Percentiles rank a stretch among this genome's conserved stretches.
Evolutionary conservation across 2,113 vertebrate species (phyloP).

Genomic region (Chinchilla lanigera): DNA sequence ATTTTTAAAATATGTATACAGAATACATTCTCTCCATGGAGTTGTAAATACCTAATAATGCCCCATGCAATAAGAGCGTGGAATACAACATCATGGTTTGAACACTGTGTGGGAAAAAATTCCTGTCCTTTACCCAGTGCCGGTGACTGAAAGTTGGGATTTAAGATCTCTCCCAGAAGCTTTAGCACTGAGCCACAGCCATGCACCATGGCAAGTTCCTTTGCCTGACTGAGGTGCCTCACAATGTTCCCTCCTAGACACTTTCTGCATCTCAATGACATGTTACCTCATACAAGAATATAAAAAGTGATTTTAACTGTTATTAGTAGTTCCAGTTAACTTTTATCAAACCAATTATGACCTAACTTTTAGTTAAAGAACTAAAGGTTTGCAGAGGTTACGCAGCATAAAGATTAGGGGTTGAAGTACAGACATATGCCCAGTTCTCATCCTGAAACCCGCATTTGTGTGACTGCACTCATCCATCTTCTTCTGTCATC

Average conservation of each 20-base stretch:
- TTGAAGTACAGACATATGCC: background rate
- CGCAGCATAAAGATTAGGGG: background rate
- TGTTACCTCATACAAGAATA: background rate
- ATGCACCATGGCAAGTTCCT: background rate
- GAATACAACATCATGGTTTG: fast-evolving
- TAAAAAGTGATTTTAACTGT: background rate
- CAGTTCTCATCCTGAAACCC: background rate
- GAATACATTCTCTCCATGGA: background rate
- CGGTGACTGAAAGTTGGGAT: background rate
- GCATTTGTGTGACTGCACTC: background rate
- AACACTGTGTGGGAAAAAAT: background rate
- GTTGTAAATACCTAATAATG: background rate
- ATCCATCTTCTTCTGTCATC: background rate
- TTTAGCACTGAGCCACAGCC: background rate
- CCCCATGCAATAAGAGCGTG: background rate
- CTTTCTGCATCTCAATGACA: background rate
- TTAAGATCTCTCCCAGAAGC: fast-evolving
- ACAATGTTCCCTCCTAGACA: background rate
- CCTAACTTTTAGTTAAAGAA: background rate
- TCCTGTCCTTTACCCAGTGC: background rate
- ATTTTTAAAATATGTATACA: background rate
- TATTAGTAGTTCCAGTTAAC: background rate
- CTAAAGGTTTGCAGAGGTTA: background rate
- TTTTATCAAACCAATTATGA: background rate
- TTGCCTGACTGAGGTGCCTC: background rate